Evolutionary conservation across 2,888 invertebrate genomes (phyloP).

Genomic region (Microdon myrmicae): DNA sequence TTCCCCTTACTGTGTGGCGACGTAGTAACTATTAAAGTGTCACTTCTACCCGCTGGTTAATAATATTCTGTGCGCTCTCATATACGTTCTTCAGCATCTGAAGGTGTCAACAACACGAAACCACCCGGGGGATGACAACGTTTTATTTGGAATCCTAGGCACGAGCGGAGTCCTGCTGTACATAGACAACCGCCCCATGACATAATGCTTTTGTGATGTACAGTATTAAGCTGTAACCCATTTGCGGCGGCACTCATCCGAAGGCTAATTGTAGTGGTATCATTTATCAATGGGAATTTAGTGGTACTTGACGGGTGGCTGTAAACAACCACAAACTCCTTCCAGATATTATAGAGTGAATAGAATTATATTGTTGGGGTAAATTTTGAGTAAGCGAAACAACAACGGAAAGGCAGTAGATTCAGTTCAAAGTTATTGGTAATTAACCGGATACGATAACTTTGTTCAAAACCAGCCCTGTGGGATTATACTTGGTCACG

Average conservation of each 20-base stretch:
- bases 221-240: constrained; percentile 2
- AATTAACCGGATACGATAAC: too few relatives aligned
- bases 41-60: constrained; percentile 38
- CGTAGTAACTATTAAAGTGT: too few relatives aligned
- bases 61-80: constrained; percentile 14
- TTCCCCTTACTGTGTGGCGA: too few relatives aligned
- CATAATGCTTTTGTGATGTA: constrained; percentile 16
- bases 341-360: too few relatives aligned
- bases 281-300: constrained; percentile 35
- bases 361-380: too few relatives aligned
- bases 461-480: too few relatives aligned
- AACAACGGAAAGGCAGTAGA: too few relatives aligned
- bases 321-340: too few relatives aligned
- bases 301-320: too few relatives aligned
- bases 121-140: constrained; percentile 9
- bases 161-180: not conserved
- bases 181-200: constrained; percentile 3
- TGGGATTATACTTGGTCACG: too few relatives aligned
- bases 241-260: constrained; percentile 12
- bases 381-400: too few relatives aligned
- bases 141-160: constrained; percentile 34
- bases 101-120: constrained; percentile 36
- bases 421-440: too few relatives aligned
- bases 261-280: constrained; percentile 35
- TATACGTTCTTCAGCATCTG: constrained; percentile 1